These are phyloP conservation scores for Aradophagus sp. DNA, from an alignment of 1,140 invertebrate species.

Conservation along the genomic window DNA sequence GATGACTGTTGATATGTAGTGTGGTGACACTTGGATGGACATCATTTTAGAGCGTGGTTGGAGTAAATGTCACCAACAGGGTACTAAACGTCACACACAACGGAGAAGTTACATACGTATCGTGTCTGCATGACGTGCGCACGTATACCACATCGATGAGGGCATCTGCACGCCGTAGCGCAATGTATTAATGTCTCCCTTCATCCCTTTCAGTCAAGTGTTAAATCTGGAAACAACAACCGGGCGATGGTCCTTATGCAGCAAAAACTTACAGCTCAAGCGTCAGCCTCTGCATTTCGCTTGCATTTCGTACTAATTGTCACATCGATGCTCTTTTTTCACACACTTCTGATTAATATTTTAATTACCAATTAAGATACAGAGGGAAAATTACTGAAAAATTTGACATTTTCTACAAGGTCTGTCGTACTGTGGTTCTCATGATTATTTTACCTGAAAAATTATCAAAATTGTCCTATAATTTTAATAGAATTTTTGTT, in stretches of 20 bases:
- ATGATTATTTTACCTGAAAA: too few relatives aligned
- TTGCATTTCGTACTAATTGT: slow-evolving; percentile 8
- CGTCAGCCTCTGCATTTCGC: background rate
- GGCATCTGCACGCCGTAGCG: slow-evolving; percentile 55
- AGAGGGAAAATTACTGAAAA: too few relatives aligned
- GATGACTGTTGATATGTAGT: slow-evolving; percentile 61
- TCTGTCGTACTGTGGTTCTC: too few relatives aligned
- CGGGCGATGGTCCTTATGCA: slow-evolving; percentile 27
- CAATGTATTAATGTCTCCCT: slow-evolving; percentile 60
- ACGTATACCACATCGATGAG: slow-evolving; percentile 46
- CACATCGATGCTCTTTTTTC: slow-evolving; percentile 6
- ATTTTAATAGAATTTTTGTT: too few relatives aligned
- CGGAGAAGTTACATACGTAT: slow-evolving; percentile 64
- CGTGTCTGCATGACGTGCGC: slow-evolving; percentile 64
- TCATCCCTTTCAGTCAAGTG: slow-evolving; percentile 42
- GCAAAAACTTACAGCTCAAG: slow-evolving; percentile 21
- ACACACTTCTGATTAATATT: too few relatives aligned
- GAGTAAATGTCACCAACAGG: slow-evolving; percentile 69
- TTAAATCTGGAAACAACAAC: slow-evolving; percentile 50
- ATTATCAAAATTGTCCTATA: too few relatives aligned
- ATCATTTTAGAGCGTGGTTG: slow-evolving; percentile 64
- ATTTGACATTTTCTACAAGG: too few relatives aligned
- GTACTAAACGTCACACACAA: slow-evolving; percentile 68
- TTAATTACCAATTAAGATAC: too few relatives aligned
- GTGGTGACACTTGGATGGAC: slow-evolving; percentile 53